Evolutionary conservation across 1,140 invertebrate genomes (phyloP).

Genomic region (Leptinotarsa defecta): DNA sequence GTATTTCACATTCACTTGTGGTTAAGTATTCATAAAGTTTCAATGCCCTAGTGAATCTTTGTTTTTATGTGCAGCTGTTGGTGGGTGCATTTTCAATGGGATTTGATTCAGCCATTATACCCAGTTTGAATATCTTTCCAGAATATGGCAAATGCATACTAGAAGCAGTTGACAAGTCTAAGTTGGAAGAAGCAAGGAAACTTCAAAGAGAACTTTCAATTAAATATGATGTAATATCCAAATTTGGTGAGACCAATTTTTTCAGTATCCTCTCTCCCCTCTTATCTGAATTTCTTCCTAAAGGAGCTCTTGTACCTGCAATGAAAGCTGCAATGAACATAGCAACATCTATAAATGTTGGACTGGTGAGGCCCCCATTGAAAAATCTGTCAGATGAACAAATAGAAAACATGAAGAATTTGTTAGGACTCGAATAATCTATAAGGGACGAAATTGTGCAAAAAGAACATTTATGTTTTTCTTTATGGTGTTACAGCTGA

Average conservation of each 20-base stretch:
- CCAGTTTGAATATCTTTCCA: conserved; percentile 67
- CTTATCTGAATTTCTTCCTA: conserved; percentile 31
- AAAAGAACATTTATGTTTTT: too few relatives aligned
- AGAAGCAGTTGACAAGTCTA: conserved; percentile 50
- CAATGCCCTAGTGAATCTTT: too few relatives aligned
- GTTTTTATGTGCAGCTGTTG: conserved; percentile 60
- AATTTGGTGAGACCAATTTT: conserved; percentile 56
- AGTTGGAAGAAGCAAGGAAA: conserved; percentile 52
- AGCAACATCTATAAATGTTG: conserved; percentile 63
- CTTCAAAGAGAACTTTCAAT: conserved; percentile 58
- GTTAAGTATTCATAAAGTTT: too few relatives aligned
- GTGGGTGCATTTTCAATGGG: conserved; percentile 65
- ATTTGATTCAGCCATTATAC: conserved; percentile 70
- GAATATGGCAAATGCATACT: conserved; percentile 57
- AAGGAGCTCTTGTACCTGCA: conserved; percentile 67
- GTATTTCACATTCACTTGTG: conserved; percentile 46
- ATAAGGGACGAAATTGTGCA: too few relatives aligned
- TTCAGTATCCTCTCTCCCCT: too few relatives aligned
- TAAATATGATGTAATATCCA: conserved; percentile 54
- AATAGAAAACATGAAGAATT: conserved; percentile 31
- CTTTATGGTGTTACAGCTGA: too few relatives aligned
- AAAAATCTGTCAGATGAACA: conserved; percentile 53
- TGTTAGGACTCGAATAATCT: conserved; percentile 4
- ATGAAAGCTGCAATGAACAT: conserved; percentile 71
- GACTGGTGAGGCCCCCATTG: conserved; percentile 63